Conservation (phyloP, 1,140 invertebrate species). For the Drosophila suzukii region DNA sequence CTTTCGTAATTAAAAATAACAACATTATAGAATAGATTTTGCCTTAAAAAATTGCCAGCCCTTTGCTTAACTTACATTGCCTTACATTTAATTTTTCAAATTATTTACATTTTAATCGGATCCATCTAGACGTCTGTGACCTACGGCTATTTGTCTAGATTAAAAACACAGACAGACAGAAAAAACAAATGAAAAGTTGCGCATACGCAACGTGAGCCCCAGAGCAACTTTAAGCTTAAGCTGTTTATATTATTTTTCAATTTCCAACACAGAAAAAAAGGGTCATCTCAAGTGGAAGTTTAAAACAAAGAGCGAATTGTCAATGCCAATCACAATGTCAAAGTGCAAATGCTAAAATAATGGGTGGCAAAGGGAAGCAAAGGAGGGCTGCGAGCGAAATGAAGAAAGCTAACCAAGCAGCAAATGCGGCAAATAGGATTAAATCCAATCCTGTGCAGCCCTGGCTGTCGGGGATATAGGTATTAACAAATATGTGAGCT, state of each 20-base stretch:
- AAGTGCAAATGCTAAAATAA: constrained; percentile 61
- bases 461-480: constrained; percentile 53
- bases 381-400: constrained; percentile 43
- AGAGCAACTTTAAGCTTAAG: constrained; percentile 50
- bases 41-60: too few species aligned
- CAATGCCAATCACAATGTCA: constrained; percentile 81
- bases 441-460: constrained; percentile 76
- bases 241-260: constrained; percentile 71
- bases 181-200: constrained; percentile 56
- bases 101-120: constrained; percentile 26
- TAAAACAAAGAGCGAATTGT: constrained; percentile 65
- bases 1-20: too few species aligned
- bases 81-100: not conserved
- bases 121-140: constrained; percentile 61
- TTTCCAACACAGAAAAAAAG: constrained; percentile 42
- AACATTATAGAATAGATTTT: too few species aligned
- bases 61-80: too few species aligned
- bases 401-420: constrained; percentile 79
- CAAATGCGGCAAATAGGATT: constrained; percentile 81
- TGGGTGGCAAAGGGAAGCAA: not conserved
- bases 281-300: constrained; percentile 24
- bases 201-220: constrained; percentile 46
- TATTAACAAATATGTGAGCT: constrained; percentile 77
- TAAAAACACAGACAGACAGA: constrained; percentile 30
- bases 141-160: constrained; percentile 44